Evolutionary conservation across 30 jellyfish, hydroid and myxozoan genomes (phyloP).

Genomic region (Morbakka virulenta): DNA sequence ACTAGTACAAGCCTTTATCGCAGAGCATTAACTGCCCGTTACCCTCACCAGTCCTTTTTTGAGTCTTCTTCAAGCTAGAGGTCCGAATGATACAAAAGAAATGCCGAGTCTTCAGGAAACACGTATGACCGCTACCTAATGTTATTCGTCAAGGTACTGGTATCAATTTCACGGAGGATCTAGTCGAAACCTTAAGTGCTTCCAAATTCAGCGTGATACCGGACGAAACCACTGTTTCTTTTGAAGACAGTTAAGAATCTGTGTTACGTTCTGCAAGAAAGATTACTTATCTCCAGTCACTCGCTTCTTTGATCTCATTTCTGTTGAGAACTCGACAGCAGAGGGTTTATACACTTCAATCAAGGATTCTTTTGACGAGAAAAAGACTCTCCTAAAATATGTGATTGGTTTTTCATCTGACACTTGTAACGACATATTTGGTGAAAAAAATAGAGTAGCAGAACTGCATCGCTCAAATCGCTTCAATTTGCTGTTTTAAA

Average conservation of each 20-base stretch:
- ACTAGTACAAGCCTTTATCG: slow-evolving; percentile 25
- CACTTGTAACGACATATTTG: slow-evolving; percentile 38
- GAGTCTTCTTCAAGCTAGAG: slow-evolving; percentile 9
- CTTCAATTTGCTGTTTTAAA: too few relatives aligned
- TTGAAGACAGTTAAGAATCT: slow-evolving; percentile 19
- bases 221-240: slow-evolving; percentile 27
- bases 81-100: too few relatives aligned
- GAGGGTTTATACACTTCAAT: neutral
- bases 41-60: neutral
- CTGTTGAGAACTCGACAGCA: neutral
- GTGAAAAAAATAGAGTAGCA: slow-evolving; percentile 14
- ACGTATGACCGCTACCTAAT: slow-evolving; percentile 15
- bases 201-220: slow-evolving; percentile 34
- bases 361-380: slow-evolving; percentile 2
- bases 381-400: slow-evolving; percentile 11
- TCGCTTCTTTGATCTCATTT: slow-evolving; percentile 4
- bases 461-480: too few relatives aligned
- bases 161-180: slow-evolving; percentile 1
- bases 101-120: too few relatives aligned
- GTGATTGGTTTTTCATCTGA: slow-evolving; percentile 53
- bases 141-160: slow-evolving; percentile 43
- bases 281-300: slow-evolving; percentile 8
- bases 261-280: slow-evolving; percentile 2
- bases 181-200: slow-evolving; percentile 3
- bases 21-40: slow-evolving; percentile 30